Base-by-base conservation (phyloP, 2,888 invertebrate genomes). In the Malthinus flaveolus region DNA sequence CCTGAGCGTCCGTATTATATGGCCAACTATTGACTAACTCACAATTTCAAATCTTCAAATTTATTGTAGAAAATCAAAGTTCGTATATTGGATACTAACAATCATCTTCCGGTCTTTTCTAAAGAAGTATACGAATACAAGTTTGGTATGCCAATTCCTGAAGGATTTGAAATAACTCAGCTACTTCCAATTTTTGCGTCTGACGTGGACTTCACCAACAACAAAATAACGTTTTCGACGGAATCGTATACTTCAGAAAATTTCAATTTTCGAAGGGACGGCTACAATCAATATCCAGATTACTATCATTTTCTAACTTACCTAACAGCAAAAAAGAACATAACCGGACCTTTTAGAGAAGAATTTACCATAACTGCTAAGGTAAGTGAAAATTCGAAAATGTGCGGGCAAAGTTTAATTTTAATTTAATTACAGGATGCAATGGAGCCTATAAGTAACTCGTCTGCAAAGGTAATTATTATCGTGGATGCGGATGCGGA, bases 41-140 rank as follows among this genome's bases (percentile, higher is more conserved):
- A 23, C 23, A 23, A 23, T 23, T 23, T n/a, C 23, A 3, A 23
- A 23, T 23, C 23, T 23, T 23, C 2, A 23, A 23, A 23, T 23
- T 23, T 0, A 7, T 55, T 50, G 37, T 10, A 61, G 61, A 15
- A 1, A 4, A 36, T 61, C 11, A 3, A 1, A 3, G 39, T 39
- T 32, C 8, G 8, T 5, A 12, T 61, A 5, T 23, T 10, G 6
- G 57, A 57, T 39, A 15, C 49, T 7, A 61, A 61, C 36, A 56
- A 49, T 23, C 56, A 61, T 15, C 23, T 32, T n/a, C 61, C 61
- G 12, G 12, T 37, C 13, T 50, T 61, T 11, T 36, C 8, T 34
- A n/a, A 57, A 15, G 32, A 53, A 34, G 7, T 34, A 32, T 61
- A 61, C 31, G 53, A 53, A 9, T 61, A 53, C 13, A 46, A 47